Conservation (phyloP, 2,888 invertebrate genomes). For the Drosophila multiciliata region DNA sequence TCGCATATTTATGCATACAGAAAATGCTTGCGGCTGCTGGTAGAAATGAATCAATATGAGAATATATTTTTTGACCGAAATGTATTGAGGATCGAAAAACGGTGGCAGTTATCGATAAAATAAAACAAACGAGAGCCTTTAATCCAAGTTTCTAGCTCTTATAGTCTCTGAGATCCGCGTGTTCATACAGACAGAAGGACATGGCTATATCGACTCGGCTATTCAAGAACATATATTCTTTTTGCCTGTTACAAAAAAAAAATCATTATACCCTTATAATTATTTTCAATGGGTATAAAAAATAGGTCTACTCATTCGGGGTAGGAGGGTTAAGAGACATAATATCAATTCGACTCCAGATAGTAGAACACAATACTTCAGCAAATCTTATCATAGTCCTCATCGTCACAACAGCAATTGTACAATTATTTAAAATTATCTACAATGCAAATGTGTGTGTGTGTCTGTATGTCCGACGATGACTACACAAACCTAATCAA, state of each 20-base stretch:
- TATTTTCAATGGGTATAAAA: background rate
- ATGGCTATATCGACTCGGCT: too few relatives aligned
- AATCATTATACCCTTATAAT: background rate
- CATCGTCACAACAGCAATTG: constrained; percentile 8
- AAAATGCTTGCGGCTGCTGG: too few relatives aligned
- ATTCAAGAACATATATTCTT: background rate
- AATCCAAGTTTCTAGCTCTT: too few relatives aligned
- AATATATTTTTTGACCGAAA: too few relatives aligned
- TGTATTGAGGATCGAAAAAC: too few relatives aligned
- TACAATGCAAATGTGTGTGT: constrained; percentile 7
- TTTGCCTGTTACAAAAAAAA: background rate
- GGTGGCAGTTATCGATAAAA: too few relatives aligned
- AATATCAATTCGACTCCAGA: constrained; percentile 17
- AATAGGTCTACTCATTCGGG: constrained; percentile 36
- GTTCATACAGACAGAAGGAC: too few relatives aligned
- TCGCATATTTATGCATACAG: too few relatives aligned
- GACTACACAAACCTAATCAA: constrained; percentile 13
- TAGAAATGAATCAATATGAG: too few relatives aligned
- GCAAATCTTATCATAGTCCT: constrained; percentile 37
- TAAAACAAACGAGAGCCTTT: too few relatives aligned
- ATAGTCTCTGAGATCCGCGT: too few relatives aligned
- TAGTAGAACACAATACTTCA: constrained; percentile 51
- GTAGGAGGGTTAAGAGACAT: constrained; percentile 34
- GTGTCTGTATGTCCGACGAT: background rate
- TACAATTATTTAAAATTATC: constrained; percentile 35